Evolutionary conservation across 2,888 invertebrate genomes (phyloP).

Genomic region (Brenthis ino): DNA sequence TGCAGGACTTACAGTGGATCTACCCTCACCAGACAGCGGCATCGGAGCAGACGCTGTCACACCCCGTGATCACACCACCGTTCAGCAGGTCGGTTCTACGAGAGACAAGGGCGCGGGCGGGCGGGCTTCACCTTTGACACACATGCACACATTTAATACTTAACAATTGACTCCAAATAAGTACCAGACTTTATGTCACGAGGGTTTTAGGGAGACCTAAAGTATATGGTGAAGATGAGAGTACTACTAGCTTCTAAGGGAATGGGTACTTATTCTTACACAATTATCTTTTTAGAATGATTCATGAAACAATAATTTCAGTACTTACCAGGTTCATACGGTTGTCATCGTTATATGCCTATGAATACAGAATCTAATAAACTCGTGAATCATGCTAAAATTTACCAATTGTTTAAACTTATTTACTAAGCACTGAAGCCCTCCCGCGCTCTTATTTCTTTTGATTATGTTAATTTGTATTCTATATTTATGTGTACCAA

Average conservation of each 20-base stretch:
- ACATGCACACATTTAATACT: slow-evolving; percentile 42
- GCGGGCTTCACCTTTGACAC: slow-evolving; percentile 57
- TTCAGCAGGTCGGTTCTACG: slow-evolving; percentile 90
- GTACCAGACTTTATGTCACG: slow-evolving; percentile 21
- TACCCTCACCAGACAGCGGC: slow-evolving; percentile 97
- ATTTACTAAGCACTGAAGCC: slow-evolving; percentile 55
- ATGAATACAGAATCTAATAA: neutral
- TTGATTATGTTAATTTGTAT: slow-evolving; percentile 21
- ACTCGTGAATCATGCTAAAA: slow-evolving; percentile 3
- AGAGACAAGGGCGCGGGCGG: slow-evolving; percentile 69
- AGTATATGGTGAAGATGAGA: neutral
- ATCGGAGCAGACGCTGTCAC: slow-evolving; percentile 97
- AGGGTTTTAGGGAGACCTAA: slow-evolving; percentile 15
- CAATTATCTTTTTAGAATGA: neutral
- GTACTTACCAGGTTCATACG: slow-evolving; percentile 13
- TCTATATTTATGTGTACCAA: neutral
- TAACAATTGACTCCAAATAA: slow-evolving; percentile 41
- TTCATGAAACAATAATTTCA: neutral
- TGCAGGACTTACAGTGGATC: slow-evolving; percentile 93
- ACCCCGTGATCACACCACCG: slow-evolving; percentile 93
- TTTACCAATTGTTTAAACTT: slow-evolving; percentile 9
- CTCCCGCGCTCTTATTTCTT: slow-evolving; percentile 64
- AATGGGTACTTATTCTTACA: slow-evolving; percentile 15
- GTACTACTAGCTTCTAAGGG: slow-evolving; percentile 9
- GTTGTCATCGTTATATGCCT: neutral